Evolutionary conservation across 1,140 invertebrate species (phyloP), one percentile per base, ranked within the genome.

Genomic region (Prorops nasuta): DNA sequence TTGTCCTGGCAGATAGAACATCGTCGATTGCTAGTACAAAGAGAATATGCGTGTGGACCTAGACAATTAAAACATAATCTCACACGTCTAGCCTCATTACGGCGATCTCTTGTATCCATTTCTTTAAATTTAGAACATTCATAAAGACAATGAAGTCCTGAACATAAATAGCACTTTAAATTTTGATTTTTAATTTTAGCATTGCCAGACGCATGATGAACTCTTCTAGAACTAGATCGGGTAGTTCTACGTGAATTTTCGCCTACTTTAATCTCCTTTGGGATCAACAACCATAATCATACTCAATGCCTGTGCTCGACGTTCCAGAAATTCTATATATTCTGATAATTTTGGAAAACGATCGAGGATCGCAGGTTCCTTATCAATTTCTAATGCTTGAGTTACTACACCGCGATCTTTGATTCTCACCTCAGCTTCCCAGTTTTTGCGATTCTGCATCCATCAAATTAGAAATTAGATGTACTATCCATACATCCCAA

Each of bases 371-470:
- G 20, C 21, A n/a, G n/a, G n/a, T n/a, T n/a, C 8, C 2, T 17
- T 24, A 18, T n/a, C n/a, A n/a, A 14, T 17, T n/a, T 31, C n/a
- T 21, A 18, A 19, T 10, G 21, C 15, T 16, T 14, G 35, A 16
- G n/a, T n/a, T n/a, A n/a, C n/a, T n/a, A n/a, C n/a, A n/a, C n/a
- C n/a, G n/a, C 36, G 44, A 28, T 47, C 35, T 21, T 39, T 39
- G 8, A 16, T 7, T 3, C 44, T 47, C 2, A 47, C 12, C n/a
- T 35, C 43, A 14, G 43, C 15, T 19, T 39, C 37, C 37, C 37
- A 39, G 19, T 39, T 28, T 47, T 16, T 36, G 21, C 12, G 44
- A 31, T 3, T 38, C 44, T 9, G 36, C 21, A 31, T 47, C 35
- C 28, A 47, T 10, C 4, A 34, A 21, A 8, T 10, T 20, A n/a